Evolutionary conservation across 2,797 vertebrate species (phyloP), one percentile per base, ranked within the genome.

Genomic region (Sebastes aleutianus): DNA sequence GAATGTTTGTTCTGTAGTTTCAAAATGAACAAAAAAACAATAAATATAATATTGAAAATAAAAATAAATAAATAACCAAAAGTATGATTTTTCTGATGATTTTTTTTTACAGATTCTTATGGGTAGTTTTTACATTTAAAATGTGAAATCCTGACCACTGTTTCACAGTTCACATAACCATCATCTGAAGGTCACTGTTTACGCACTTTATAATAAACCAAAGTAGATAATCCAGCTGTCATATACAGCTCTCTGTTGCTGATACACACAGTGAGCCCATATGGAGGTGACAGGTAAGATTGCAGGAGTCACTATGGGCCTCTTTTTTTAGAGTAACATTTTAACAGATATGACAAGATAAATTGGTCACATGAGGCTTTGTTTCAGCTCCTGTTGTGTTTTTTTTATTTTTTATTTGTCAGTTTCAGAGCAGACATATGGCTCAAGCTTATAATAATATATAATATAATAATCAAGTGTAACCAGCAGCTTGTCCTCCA

Each of bases 151-250:
- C 11, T 20, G 10, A 14, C 6, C 22, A 5, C 3, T 4, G 4
- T 13, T 32, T 5, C 10, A 26, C 27, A 11, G 11, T 18, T 47
- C 43, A 47, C 62, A 39, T 3, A 2, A n/a, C 20, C 53, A 29
- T 12, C 61, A 32, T 2, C 27, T 76, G 85, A 89, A 88, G 90
- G 89, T 91, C 80, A 80, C 29, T 3, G 16, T 75, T 71, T 16
- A 57, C 4, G 34, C 74, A 78, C 24, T 61, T 84, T 53, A 74
- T 34, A 50, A 75, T 66, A 78, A 84, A 78, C 24, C 59, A 67
- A 9, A 78, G 61, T 64, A 64, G 80, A 79, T 85, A 70, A 87
- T 83, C 88, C 86, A 79, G 70, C 78, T 75, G 86, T 20, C 73
- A 71, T n/a, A n/a, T 13, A 7, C 57, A 66, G 74, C 68, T 84